A percentile compares a stretch with the other conserved stretches of the same genome.
phyloP scores from a whole-genome alignment of 2,888 invertebrate genomes.

The Kryphioiulus occultus region DNA sequence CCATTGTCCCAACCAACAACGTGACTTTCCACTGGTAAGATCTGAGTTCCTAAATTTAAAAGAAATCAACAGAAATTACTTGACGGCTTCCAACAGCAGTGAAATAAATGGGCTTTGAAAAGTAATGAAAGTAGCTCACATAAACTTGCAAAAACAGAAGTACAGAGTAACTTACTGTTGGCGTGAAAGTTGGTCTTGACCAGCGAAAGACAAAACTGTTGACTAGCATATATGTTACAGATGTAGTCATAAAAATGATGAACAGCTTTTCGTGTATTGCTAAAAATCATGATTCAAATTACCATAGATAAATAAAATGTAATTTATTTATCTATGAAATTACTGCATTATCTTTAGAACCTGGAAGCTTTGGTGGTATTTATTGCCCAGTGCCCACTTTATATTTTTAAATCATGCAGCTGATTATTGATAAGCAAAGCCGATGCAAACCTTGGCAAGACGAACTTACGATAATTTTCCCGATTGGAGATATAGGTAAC shows the following conservation, averaged over 20 bases:
- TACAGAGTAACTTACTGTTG: constrained; percentile 29
- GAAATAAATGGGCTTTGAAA: background rate
- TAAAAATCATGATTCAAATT: constrained; percentile 61
- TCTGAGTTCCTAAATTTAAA: constrained; percentile 59
- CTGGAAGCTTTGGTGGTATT: no score
- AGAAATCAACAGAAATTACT: constrained; percentile 37
- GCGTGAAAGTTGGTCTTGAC: constrained; percentile 52
- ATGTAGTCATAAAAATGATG: constrained; percentile 86
- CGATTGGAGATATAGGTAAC: constrained; percentile 93
- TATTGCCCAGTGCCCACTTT: no score
- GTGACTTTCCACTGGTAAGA: constrained; percentile 72
- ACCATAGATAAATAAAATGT: no score
- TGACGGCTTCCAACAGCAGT: no score
- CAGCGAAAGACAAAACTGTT: constrained; percentile 53
- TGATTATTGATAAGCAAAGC: background rate
- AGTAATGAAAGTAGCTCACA: no score
- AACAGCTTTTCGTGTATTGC: constrained; percentile 91
- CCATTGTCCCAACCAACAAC: constrained; percentile 77
- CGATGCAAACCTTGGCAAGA: background rate
- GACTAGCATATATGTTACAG: constrained; percentile 79
- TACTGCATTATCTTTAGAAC: no score
- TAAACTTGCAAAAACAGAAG: no score
- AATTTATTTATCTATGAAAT: no score
- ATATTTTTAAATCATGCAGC: no score
- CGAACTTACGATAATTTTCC: constrained; percentile 90